Evolutionary conservation across 2,888 invertebrate species (phyloP).

Genomic region (Celastrina argiolus): DNA sequence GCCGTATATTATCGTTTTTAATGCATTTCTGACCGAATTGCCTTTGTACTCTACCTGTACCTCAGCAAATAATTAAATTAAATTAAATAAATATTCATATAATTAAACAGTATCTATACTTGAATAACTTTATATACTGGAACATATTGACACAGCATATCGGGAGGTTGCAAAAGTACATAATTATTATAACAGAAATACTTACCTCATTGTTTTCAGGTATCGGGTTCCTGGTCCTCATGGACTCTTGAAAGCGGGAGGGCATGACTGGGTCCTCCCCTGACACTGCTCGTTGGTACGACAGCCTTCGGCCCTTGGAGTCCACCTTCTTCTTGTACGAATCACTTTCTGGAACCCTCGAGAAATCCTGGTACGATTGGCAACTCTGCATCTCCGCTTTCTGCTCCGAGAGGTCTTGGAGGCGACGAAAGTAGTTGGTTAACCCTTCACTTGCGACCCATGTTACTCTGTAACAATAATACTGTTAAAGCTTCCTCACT

Average conservation of each 20-base stretch:
- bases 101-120: too few relatives aligned
- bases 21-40: too few relatives aligned
- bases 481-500: too few relatives aligned
- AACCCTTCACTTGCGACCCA: constrained; percentile 68
- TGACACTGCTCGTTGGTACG: constrained; percentile 67
- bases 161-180: too few relatives aligned
- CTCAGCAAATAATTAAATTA: too few relatives aligned
- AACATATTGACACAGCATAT: too few relatives aligned
- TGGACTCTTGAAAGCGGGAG: constrained; percentile 44
- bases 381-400: constrained; percentile 46
- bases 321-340: constrained; percentile 41
- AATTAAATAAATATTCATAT: too few relatives aligned
- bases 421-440: constrained; percentile 58
- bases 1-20: too few relatives aligned
- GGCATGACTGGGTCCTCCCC: constrained; percentile 58
- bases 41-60: too few relatives aligned
- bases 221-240: constrained; percentile 45
- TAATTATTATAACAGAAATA: neutral
- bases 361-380: constrained; percentile 57
- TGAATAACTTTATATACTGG: too few relatives aligned
- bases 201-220: constrained; percentile 54
- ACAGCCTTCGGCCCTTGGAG: constrained; percentile 58
- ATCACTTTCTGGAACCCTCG: constrained; percentile 51
- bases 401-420: constrained; percentile 53
- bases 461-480: constrained; percentile 54